A percentile compares a stretch with the other conserved stretches of the same genome.
Evolutionary conservation across 2,113 vertebrate species (phyloP).

Genomic region (Phoenicopterus ruber): DNA sequence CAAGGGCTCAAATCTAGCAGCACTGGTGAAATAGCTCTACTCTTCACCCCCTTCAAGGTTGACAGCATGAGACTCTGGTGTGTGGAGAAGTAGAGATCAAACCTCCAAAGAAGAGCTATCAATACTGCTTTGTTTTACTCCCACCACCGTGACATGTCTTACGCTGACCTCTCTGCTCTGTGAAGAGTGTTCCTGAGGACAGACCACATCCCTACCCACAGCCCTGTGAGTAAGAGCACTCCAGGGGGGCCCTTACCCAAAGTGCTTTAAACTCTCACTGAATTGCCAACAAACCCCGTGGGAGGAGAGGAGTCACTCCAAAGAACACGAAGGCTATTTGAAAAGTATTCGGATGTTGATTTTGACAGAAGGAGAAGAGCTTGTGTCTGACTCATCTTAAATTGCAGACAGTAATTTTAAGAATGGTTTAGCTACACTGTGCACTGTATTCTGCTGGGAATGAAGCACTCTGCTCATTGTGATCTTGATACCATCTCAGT

Average conservation of each 20-base stretch:
- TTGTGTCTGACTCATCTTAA: background rate
- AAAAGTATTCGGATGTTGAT: background rate
- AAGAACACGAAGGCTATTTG: background rate
- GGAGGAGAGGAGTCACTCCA: background rate
- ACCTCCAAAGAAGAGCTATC: background rate
- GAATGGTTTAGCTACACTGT: background rate
- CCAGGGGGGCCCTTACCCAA: background rate
- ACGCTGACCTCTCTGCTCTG: background rate
- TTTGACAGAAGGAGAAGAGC: background rate
- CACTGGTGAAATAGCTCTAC: background rate
- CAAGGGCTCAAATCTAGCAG: background rate
- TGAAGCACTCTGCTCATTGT: background rate
- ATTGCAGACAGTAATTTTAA: background rate
- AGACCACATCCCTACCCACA: background rate
- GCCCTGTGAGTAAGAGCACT: background rate
- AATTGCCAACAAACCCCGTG: background rate
- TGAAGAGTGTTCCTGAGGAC: background rate
- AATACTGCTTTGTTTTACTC: background rate
- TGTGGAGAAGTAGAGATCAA: background rate
- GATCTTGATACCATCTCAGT: background rate
- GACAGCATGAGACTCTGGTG: background rate
- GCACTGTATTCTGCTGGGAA: background rate
- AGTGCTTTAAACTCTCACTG: background rate
- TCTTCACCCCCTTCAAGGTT: background rate
- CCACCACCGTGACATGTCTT: accelerated